These are phyloP conservation scores for Harpalus rufipes DNA, from an alignment of 2,888 invertebrate species.

Conservation along the genomic window DNA sequence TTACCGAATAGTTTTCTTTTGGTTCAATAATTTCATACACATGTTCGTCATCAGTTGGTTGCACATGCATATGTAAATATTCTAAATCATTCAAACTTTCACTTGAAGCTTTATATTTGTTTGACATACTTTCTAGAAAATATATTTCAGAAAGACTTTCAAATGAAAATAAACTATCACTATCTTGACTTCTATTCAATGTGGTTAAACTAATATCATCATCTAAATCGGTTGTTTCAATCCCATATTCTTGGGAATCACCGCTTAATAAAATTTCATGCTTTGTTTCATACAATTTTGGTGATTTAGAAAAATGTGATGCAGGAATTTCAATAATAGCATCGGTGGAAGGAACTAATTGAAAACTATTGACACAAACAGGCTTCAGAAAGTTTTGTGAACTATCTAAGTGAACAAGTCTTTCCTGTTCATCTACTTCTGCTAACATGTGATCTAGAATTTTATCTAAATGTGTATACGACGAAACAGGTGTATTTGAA, in stretches of 20 bases:
- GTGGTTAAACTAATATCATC: conserved; percentile 45
- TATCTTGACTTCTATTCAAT: conserved; percentile 40
- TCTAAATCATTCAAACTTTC: conserved; percentile 58
- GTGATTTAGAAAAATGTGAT: conserved; percentile 67
- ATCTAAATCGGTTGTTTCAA: conserved; percentile 66
- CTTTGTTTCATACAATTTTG: conserved; percentile 74
- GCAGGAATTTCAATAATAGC: conserved; percentile 76
- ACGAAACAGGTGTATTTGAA: conserved; percentile 67
- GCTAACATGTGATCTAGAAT: conserved; percentile 76
- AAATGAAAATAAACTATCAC: conserved; percentile 56
- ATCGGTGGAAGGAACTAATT: conserved; percentile 75
- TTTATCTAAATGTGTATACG: conserved; percentile 76
- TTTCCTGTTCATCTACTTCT: conserved; percentile 76
- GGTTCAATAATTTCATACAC: conserved; percentile 61
- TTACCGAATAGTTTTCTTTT: conserved; percentile 5
- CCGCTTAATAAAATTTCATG: conserved; percentile 72
- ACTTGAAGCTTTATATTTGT: conserved; percentile 56
- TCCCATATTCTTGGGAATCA: conserved; percentile 19
- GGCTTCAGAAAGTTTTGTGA: conserved; percentile 67
- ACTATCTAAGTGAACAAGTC: conserved; percentile 73
- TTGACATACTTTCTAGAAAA: conserved; percentile 45
- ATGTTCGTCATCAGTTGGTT: conserved; percentile 51
- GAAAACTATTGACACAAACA: conserved; percentile 74
- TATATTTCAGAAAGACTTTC: conserved; percentile 56
- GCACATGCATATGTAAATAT: not conserved